Base-by-base conservation (phyloP, 1,140 invertebrate species). In the Tetraneura akinire region DNA sequence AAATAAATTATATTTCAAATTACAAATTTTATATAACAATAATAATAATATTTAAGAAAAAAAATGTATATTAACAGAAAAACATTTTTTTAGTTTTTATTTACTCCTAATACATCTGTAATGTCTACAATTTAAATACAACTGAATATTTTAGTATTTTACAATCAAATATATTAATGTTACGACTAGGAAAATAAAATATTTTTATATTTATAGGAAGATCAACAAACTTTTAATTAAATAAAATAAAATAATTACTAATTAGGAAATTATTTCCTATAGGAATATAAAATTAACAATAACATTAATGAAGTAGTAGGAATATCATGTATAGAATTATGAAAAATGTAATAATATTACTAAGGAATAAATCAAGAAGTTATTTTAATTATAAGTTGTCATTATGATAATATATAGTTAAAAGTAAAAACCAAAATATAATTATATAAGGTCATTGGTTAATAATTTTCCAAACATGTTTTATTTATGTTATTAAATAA, bases 241-340 rank as follows among this genome's bases (percentile, higher is more conserved):
- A 71, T 47, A 47, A 47, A 70, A 51, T 29, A 29, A 51, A 51
- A 18, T 29, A 71, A 71, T 32, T 42, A 51, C 0, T 71, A 51
- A 71, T 29, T 51, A 71, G 9, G 45, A 51, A 37, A 71, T 71
- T 49, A 51, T 51, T 71, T 23, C 9, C 9, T 29, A 71, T 71
- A 71, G 68, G 68, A 71, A 51, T 49, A 18, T 10, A n/a, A 51
- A 18, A 29, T 18, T 51, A 71, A 71, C 51, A 18, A 49, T 51
- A 51, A 70, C 23, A 47, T 49, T 26, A 71, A 71, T 29, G 16
- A 71, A 71, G 45, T 71, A 71, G 23, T 71, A 71, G 68, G 47
- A 51, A 29, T 71, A 62, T 29, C 21, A 51, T 29, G 8, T 32
- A 11, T 32, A 71, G 16, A 29, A 37, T 51, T 51, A 37, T 51